phyloP scores from a whole-genome alignment of 1,140 invertebrate genomes.

The Ostrea denselamellosa region DNA sequence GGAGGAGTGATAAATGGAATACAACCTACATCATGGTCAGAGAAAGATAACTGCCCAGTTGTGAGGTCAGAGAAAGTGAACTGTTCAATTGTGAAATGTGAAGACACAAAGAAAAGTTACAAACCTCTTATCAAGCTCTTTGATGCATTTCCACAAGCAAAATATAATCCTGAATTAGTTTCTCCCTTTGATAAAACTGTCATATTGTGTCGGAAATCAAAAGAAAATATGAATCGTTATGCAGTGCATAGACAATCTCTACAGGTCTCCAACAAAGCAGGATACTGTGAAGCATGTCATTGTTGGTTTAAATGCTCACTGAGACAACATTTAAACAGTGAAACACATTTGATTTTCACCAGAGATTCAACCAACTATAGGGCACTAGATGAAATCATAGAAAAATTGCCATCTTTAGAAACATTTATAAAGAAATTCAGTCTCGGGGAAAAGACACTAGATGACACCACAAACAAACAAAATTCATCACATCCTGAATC shows the following conservation, averaged over 20 bases:
- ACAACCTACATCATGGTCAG: slow-evolving; percentile 58
- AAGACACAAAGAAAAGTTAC: slow-evolving; percentile 58
- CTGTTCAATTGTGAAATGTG: slow-evolving; percentile 57
- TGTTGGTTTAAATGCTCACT: slow-evolving; percentile 65
- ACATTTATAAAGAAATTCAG: slow-evolving; percentile 52
- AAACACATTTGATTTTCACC: slow-evolving; percentile 64
- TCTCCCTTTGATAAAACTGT: slow-evolving; percentile 66
- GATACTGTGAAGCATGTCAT: slow-evolving; percentile 68
- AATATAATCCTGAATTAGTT: slow-evolving; percentile 54
- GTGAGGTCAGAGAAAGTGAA: slow-evolving; percentile 64
- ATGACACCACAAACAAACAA: background rate
- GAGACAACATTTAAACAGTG: slow-evolving; percentile 63
- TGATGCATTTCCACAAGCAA: slow-evolving; percentile 56
- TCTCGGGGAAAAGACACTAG: background rate
- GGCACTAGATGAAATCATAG: slow-evolving; percentile 57
- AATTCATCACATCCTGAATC: background rate
- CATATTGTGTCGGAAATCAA: slow-evolving; percentile 50
- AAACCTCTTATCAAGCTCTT: slow-evolving; percentile 64
- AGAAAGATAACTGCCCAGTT: slow-evolving; percentile 57
- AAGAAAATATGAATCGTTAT: slow-evolving; percentile 57
- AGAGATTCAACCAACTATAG: slow-evolving; percentile 58
- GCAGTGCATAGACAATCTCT: slow-evolving; percentile 53
- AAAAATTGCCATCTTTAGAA: slow-evolving; percentile 56
- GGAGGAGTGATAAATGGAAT: slow-evolving; percentile 54
- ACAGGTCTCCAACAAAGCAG: slow-evolving; percentile 53